Evolutionary conservation across 1,140 invertebrate genomes (phyloP).

Genomic region (Hydropsyche tenuis): DNA sequence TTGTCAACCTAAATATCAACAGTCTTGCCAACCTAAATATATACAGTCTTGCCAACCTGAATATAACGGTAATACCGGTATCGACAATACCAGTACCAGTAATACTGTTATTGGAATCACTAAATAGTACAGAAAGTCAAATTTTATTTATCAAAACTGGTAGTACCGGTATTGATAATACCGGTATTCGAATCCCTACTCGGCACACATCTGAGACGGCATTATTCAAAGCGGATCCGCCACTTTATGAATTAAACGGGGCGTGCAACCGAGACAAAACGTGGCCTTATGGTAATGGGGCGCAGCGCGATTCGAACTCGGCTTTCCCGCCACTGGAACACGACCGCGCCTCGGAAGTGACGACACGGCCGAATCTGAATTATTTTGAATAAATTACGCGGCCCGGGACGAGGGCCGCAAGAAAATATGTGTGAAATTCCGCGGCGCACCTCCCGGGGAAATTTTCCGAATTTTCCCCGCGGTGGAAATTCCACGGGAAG

Average conservation of each 20-base stretch:
- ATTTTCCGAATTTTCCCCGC: constrained; percentile 3
- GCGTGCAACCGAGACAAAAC: constrained; percentile 7
- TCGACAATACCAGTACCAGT: no score
- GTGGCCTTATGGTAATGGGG: constrained; percentile 15
- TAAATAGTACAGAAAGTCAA: no score
- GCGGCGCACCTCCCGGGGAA: background rate
- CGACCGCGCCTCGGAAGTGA: background rate
- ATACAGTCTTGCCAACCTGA: no score
- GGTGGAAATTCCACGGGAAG: background rate
- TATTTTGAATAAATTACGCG: constrained; percentile 19
- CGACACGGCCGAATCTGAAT: constrained; percentile 16
- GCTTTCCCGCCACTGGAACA: background rate
- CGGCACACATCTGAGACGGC: background rate
- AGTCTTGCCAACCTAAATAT: no score
- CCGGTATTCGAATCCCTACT: no score
- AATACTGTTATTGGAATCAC: no score
- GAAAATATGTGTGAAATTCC: constrained; percentile 24
- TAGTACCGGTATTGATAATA: no score
- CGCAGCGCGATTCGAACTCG: constrained; percentile 1
- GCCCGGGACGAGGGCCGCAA: background rate
- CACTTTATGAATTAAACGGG: background rate
- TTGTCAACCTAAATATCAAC: no score
- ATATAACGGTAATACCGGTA: no score
- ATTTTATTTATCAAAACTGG: no score
- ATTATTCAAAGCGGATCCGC: background rate